Base-by-base conservation (phyloP, 2,113 vertebrate species). In the Gymnobelideus leadbeateri region DNA sequence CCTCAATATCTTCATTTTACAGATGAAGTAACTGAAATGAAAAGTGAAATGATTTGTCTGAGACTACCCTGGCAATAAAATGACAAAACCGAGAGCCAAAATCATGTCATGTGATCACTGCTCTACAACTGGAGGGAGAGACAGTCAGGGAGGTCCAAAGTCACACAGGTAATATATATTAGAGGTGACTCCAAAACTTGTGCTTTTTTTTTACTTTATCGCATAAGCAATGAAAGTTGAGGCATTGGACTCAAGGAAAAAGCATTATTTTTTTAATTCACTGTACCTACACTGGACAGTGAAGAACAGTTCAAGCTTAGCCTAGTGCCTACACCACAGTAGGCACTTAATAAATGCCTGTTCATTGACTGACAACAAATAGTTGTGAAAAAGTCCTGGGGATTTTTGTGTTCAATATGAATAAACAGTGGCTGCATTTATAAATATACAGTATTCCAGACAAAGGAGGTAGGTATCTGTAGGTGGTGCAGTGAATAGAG, bases 341-440 rank as follows among this genome's bases (percentile, higher is more conserved):
- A 77, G 12, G 12, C 16, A 0, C 31, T 77, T 19, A 77, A 19
- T 68, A n/a, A 77, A 96, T 93, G 47, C 46, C 21, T 94, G 24
- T 89, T 92, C 28, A 92, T 28, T 55, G n/a, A 61, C 92, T 54
- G 21, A 91, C 12, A 92, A 47, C 31, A 89, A 93, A 92, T 16
- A 89, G 84, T 91, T 93, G 93, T 91, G 51, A 54, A 52, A 90
- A 94, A 47, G 77, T 2, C 43, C 24, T 23, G 16, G 43, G 26
- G 43, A 89, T 93, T 96, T 97, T 93, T 93, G 92, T 91, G 89
- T 90, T 96, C 92, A 95, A 94, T 94, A 97, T 55, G 90, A 95
- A 51, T 91, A 50, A 51, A 96, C 96, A 97, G 89, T 90, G 46
- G 90, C 92, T 91, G 49, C 23, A 90, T 95, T 97, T 94, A 95